These are phyloP conservation scores for Aulostomus chinensis DNA, from an alignment of 2,797 vertebrate species.

Conservation along the genomic window DNA sequence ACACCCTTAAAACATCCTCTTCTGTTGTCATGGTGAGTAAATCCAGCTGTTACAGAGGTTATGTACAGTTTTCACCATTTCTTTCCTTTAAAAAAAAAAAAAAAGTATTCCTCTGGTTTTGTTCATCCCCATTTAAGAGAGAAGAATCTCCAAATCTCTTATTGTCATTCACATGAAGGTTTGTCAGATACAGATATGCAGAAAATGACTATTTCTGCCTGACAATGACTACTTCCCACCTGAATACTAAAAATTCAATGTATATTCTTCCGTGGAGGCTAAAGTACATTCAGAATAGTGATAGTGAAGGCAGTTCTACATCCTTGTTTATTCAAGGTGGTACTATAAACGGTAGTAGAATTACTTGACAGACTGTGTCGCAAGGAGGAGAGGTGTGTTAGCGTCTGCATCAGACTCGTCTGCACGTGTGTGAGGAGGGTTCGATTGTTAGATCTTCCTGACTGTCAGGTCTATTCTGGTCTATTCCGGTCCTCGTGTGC, in stretches of 20 bases:
- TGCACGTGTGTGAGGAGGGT: background rate
- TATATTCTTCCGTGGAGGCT: background rate
- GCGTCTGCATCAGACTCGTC: background rate
- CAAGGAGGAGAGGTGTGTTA: slow-evolving; percentile 4
- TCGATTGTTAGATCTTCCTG: background rate
- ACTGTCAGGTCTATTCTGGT: slow-evolving; percentile 38
- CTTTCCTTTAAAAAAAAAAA: too few species aligned
- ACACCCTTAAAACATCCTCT: background rate
- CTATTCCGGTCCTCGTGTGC: slow-evolving; percentile 16
- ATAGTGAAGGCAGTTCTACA: slow-evolving; percentile 9
- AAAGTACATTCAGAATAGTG: background rate
- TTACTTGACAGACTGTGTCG: background rate
- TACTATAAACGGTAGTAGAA: too few species aligned
- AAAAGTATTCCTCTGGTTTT: too few species aligned
- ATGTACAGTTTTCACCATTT: too few species aligned
- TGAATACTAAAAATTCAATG: too few species aligned
- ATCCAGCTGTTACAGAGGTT: too few species aligned
- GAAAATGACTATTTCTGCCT: too few species aligned
- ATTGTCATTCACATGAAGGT: too few species aligned
- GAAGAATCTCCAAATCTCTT: too few species aligned
- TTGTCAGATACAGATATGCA: too few species aligned
- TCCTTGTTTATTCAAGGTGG: slow-evolving; percentile 69
- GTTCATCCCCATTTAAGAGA: too few species aligned
- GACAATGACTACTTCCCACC: too few species aligned
- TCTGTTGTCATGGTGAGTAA: background rate